These are phyloP conservation scores for Liolophura sinensis DNA, from an alignment of 1,140 invertebrate genomes.

Conservation along the genomic window DNA sequence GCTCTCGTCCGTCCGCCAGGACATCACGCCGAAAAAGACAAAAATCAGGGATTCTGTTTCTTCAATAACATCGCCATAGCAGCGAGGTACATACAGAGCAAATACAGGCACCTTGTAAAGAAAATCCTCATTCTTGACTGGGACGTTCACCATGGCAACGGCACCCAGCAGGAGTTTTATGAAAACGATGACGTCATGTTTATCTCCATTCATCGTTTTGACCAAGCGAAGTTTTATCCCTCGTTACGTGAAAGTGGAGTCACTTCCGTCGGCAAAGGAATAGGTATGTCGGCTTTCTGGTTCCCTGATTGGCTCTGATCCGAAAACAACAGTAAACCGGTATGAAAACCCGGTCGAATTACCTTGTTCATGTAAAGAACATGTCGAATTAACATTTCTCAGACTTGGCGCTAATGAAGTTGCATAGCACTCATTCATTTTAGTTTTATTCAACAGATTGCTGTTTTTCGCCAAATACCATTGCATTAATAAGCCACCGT, in stretches of 20 bases:
- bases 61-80: conserved; percentile 97
- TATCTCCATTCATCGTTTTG: conserved; percentile 96
- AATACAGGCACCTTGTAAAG: conserved; percentile 35
- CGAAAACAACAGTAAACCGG: no score
- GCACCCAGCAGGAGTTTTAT: conserved; percentile 94
- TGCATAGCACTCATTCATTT: no score
- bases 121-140: conserved; percentile 94
- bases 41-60: conserved; percentile 91
- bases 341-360: no score
- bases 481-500: no score
- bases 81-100: conserved; percentile 76
- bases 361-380: no score
- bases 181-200: conserved; percentile 90
- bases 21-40: conserved; percentile 91
- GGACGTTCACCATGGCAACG: conserved; percentile 73
- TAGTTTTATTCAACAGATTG: no score
- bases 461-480: no score
- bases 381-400: no score
- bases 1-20: conserved; percentile 86
- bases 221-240: conserved; percentile 93
- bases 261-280: conserved; percentile 75
- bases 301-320: no score
- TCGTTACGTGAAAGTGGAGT: conserved; percentile 86
- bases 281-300: conserved; percentile 60
- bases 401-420: no score